These are phyloP conservation scores for Drosophila lacicola DNA, from an alignment of 2,888 invertebrate species.

Conservation along the genomic window DNA sequence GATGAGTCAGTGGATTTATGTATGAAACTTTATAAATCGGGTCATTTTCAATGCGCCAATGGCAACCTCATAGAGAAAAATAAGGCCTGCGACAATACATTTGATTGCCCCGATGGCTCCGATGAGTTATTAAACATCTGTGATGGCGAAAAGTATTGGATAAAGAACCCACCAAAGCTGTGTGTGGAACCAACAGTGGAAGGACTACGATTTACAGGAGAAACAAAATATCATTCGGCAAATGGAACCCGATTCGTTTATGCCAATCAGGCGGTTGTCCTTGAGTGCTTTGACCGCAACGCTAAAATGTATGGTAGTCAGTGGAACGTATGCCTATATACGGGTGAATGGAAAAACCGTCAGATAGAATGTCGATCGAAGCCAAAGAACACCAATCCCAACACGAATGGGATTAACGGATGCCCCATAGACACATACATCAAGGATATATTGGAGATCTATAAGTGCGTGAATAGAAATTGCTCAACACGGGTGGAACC, in stretches of 20 bases:
- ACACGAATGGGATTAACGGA: slow-evolving; percentile 41
- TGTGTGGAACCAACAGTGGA: slow-evolving; percentile 21
- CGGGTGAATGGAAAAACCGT: slow-evolving; percentile 14
- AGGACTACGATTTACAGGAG: neutral
- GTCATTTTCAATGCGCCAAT: slow-evolving; percentile 32
- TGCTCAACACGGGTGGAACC: fast-evolving
- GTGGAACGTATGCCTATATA: slow-evolving; percentile 13
- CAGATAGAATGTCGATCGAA: neutral
- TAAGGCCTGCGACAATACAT: neutral
- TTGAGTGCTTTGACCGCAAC: slow-evolving; percentile 1
- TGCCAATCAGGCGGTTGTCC: slow-evolving; percentile 15
- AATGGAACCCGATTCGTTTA: slow-evolving; percentile 9
- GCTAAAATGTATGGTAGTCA: fast-evolving
- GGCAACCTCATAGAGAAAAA: neutral
- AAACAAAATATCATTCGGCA: neutral
- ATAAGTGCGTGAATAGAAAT: fast-evolving
- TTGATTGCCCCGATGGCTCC: slow-evolving; percentile 49
- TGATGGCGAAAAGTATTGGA: fast-evolving
- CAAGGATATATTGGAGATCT: slow-evolving; percentile 4
- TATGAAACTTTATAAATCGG: neutral
- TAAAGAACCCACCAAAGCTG: fast-evolving
- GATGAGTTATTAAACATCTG: slow-evolving; percentile 28
- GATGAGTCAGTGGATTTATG: slow-evolving; percentile 50
- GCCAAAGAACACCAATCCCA: neutral
- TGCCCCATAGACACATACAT: slow-evolving; percentile 32